phyloP scores from a whole-genome alignment of 2,888 invertebrate species.

The Adineta ricciae region DNA sequence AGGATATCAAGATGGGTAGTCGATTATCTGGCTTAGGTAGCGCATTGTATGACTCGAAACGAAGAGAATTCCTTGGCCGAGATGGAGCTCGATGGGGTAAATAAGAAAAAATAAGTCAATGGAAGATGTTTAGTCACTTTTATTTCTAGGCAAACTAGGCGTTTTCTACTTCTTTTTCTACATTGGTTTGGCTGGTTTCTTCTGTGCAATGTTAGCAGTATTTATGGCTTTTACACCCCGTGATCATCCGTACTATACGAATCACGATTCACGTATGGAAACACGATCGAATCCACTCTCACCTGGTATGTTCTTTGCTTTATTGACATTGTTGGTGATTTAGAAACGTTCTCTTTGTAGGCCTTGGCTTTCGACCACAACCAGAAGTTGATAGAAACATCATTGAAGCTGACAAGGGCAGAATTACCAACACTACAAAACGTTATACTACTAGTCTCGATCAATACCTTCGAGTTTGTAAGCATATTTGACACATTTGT shows the following conservation, averaged over 20 bases:
- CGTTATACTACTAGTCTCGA: not conserved
- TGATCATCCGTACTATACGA: slow-evolving; percentile 66
- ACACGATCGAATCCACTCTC: slow-evolving; percentile 1
- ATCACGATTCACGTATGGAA: not conserved
- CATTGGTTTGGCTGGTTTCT: slow-evolving; percentile 76
- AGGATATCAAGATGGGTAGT: not conserved
- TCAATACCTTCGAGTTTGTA: not conserved
- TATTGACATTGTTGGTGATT: not conserved
- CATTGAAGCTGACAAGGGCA: slow-evolving; percentile 52
- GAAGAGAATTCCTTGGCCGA: slow-evolving; percentile 23
- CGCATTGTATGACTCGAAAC: not conserved
- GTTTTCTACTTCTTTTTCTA: slow-evolving; percentile 90
- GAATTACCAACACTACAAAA: not conserved
- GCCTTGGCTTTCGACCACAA: slow-evolving; percentile 88
- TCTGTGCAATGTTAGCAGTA: slow-evolving; percentile 77
- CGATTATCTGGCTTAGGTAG: not conserved
- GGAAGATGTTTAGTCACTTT: no score
- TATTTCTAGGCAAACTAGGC: slow-evolving; percentile 54
- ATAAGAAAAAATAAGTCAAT: not conserved
- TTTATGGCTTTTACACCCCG: slow-evolving; percentile 81
- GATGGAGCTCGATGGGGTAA: slow-evolving; percentile 30
- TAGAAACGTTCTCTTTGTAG: slow-evolving; percentile 52
- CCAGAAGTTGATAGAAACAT: slow-evolving; percentile 74
- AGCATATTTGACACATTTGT: not conserved
- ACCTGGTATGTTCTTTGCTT: not conserved